Conservation (phyloP, 2,888 invertebrate species). For the Limulus polyphemus region DNA sequence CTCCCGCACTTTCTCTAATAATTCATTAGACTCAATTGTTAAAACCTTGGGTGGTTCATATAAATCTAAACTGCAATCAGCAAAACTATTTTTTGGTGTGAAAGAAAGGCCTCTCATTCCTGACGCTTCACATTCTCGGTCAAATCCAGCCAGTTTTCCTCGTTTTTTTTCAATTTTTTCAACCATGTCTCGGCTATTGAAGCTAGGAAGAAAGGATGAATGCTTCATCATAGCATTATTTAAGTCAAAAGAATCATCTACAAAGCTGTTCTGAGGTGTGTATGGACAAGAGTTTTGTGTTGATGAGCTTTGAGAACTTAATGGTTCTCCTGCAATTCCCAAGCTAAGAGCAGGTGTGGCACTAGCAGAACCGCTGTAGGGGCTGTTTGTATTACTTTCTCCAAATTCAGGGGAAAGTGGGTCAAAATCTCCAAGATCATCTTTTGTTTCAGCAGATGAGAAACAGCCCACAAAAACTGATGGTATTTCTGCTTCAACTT, state of each 20-base stretch:
- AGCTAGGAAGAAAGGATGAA: slow-evolving; percentile 34
- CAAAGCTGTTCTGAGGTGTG: slow-evolving; percentile 37
- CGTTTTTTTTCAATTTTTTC: slow-evolving; percentile 38
- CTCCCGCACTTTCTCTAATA: background rate
- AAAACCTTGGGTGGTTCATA: slow-evolving; percentile 15
- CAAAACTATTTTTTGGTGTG: slow-evolving; percentile 37
- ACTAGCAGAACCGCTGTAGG: background rate
- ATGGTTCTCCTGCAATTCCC: background rate
- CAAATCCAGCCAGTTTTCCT: slow-evolving; percentile 33
- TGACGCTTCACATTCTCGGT: slow-evolving; percentile 21
- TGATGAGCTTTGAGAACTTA: slow-evolving; percentile 30
- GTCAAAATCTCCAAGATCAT: slow-evolving; percentile 2
- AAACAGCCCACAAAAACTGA: too few relatives aligned
- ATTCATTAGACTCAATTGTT: background rate
- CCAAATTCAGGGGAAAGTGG: background rate
- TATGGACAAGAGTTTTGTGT: slow-evolving; percentile 32
- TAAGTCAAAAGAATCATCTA: slow-evolving; percentile 31
- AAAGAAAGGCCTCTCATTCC: slow-evolving; percentile 30
- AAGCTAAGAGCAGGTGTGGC: background rate
- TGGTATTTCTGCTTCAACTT: too few relatives aligned
- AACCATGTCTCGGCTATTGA: slow-evolving; percentile 40
- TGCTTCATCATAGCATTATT: slow-evolving; percentile 21
- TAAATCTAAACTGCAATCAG: slow-evolving; percentile 31
- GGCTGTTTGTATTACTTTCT: slow-evolving; percentile 1
- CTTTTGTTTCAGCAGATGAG: background rate